These are phyloP conservation scores for Tragelaphus buxtoni DNA, from an alignment of 2,113 vertebrate genomes.

Conservation along the genomic window DNA sequence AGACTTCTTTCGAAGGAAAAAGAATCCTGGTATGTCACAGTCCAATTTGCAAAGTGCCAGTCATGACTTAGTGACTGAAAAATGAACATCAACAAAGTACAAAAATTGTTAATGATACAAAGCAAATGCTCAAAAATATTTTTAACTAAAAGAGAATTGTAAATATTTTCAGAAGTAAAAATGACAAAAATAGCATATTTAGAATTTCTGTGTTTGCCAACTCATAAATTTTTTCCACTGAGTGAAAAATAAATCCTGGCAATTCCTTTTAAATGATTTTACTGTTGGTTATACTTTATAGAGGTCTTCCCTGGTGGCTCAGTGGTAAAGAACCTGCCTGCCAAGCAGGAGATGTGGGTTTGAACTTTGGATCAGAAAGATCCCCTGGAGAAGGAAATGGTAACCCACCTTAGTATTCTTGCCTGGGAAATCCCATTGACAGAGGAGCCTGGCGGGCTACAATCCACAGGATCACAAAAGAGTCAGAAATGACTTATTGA, in stretches of 20 bases:
- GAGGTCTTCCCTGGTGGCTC: neutral
- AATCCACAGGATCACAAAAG: neutral
- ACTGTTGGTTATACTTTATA: neutral
- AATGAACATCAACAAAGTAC: neutral
- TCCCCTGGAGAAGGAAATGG: neutral
- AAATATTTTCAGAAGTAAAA: neutral
- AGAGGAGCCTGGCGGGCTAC: neutral
- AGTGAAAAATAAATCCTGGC: neutral
- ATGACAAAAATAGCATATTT: neutral
- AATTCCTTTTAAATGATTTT: neutral
- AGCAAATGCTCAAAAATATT: neutral
- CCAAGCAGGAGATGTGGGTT: neutral
- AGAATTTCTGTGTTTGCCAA: neutral
- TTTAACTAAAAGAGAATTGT: neutral
- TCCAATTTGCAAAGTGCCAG: neutral
- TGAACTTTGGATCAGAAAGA: neutral
- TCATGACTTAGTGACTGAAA: neutral
- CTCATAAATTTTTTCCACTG: neutral
- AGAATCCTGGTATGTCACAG: rapidly evolving
- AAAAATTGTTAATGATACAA: neutral
- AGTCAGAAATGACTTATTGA: neutral
- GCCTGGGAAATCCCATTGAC: neutral
- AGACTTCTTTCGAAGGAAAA: neutral
- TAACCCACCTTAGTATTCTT: neutral
- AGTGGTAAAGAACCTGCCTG: neutral